phyloP scores from a whole-genome alignment of 2,888 invertebrate species.

The Vanessa cardui region DNA sequence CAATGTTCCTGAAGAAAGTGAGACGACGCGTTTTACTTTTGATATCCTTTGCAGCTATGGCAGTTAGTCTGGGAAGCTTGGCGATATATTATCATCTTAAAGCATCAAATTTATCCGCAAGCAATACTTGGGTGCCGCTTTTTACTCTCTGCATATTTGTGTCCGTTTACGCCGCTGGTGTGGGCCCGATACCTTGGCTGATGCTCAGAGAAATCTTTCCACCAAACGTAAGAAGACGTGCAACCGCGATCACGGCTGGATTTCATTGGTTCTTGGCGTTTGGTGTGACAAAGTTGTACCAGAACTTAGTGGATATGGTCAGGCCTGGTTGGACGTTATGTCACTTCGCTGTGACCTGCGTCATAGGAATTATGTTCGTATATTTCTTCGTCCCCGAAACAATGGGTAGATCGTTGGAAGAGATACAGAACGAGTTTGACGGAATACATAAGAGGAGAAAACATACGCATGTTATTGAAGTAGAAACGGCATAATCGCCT shows the following conservation, averaged over 20 bases:
- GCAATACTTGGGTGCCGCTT: conserved; percentile 81
- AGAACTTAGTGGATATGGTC: conserved; percentile 79
- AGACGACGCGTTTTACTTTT: conserved; percentile 85
- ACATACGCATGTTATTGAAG: conserved; percentile 75
- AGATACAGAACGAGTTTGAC: conserved; percentile 81
- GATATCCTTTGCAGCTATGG: conserved; percentile 83
- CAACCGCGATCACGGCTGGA: conserved; percentile 86
- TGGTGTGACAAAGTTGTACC: conserved; percentile 84
- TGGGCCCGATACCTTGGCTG: conserved; percentile 89
- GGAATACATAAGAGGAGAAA: conserved; percentile 70
- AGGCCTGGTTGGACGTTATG: conserved; percentile 86
- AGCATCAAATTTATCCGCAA: conserved; percentile 49
- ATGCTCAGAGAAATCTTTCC: conserved; percentile 87
- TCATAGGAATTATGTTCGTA: conserved; percentile 84
- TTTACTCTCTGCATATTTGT: conserved; percentile 82
- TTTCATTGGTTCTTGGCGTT: conserved; percentile 88
- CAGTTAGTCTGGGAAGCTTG: conserved; percentile 74
- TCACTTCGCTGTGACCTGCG: conserved; percentile 84
- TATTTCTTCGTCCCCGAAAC: conserved; percentile 87
- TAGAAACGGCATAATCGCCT: conserved; percentile 64
- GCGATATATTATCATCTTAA: conserved; percentile 76
- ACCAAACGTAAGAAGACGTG: conserved; percentile 83
- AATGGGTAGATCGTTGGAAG: conserved; percentile 80
- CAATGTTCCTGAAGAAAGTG: conserved; percentile 82
- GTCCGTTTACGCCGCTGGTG: conserved; percentile 85